Conservation (phyloP, 2,888 invertebrate species). For the Graphium colonna region DNA sequence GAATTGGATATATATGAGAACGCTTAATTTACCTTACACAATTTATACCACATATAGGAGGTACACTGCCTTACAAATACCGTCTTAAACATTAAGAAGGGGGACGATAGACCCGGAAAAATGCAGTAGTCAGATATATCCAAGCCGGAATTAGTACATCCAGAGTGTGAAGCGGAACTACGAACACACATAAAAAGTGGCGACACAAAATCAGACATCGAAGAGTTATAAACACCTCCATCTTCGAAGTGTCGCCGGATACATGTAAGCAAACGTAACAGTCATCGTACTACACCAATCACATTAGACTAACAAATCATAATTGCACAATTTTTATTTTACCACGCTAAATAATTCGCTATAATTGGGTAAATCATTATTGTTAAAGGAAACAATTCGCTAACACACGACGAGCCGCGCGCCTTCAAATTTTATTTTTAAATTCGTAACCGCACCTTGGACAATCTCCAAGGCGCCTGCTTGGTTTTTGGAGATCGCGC, state of each 20-base stretch:
- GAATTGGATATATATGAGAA: slow-evolving; percentile 22
- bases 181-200: slow-evolving; percentile 11
- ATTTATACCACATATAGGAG: not conserved
- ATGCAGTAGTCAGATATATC: slow-evolving; percentile 18
- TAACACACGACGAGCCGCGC: slow-evolving; percentile 52
- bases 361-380: slow-evolving; percentile 56
- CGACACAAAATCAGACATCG: slow-evolving; percentile 1
- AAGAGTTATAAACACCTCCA: not conserved
- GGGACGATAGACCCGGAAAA: not conserved
- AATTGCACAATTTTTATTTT: slow-evolving; percentile 52
- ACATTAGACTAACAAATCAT: slow-evolving; percentile 66
- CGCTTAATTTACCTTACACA: slow-evolving; percentile 13
- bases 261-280: slow-evolving; percentile 68
- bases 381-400: slow-evolving; percentile 60
- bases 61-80: slow-evolving; percentile 12
- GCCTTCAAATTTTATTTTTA: slow-evolving; percentile 45
- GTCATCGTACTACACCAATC: slow-evolving; percentile 53
- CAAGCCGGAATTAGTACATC: slow-evolving; percentile 23
- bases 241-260: slow-evolving; percentile 25
- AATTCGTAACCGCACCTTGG: slow-evolving; percentile 58
- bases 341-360: slow-evolving; percentile 76
- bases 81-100: not conserved
- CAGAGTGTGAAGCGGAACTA: slow-evolving; percentile 23
- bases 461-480: slow-evolving; percentile 38
- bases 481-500: slow-evolving; percentile 41